Evolutionary conservation across 2,888 invertebrate species (phyloP).

Genomic region (Tenodera sinensis): DNA sequence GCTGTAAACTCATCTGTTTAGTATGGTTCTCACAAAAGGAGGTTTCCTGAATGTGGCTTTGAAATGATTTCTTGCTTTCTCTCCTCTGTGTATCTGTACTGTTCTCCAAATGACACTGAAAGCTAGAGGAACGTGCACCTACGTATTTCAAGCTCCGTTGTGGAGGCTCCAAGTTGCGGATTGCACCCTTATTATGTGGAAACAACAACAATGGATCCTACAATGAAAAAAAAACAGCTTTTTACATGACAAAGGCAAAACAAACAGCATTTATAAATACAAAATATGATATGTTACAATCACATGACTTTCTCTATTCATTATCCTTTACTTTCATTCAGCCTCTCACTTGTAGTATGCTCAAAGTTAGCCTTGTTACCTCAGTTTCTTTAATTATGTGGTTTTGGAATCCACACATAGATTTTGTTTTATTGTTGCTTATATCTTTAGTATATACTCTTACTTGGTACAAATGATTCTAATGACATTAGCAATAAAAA

Average conservation of each 20-base stretch:
- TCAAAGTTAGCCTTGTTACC: too few species aligned
- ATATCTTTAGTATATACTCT: too few species aligned
- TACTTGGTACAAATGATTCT: too few species aligned
- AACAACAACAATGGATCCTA: slow-evolving; percentile 55
- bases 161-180: slow-evolving; percentile 41
- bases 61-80: neutral
- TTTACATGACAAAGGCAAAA: neutral
- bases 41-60: slow-evolving; percentile 17
- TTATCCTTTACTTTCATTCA: too few species aligned
- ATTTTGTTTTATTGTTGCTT: too few species aligned
- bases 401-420: too few species aligned
- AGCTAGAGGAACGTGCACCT: slow-evolving; percentile 19
- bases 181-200: slow-evolving; percentile 56
- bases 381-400: too few species aligned
- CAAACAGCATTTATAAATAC: neutral
- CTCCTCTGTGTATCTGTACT: neutral
- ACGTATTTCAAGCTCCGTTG: slow-evolving; percentile 8
- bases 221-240: slow-evolving; percentile 15
- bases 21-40: neutral
- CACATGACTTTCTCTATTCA: too few species aligned
- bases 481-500: too few species aligned
- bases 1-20: neutral
- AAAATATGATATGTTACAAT: neutral
- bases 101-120: slow-evolving; percentile 23
- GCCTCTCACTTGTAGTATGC: too few species aligned